A percentile compares a stretch with the other conserved stretches of the same genome.
Evolutionary conservation across 1,140 invertebrate genomes (phyloP).

Genomic region (Drosophila lacteicornis): DNA sequence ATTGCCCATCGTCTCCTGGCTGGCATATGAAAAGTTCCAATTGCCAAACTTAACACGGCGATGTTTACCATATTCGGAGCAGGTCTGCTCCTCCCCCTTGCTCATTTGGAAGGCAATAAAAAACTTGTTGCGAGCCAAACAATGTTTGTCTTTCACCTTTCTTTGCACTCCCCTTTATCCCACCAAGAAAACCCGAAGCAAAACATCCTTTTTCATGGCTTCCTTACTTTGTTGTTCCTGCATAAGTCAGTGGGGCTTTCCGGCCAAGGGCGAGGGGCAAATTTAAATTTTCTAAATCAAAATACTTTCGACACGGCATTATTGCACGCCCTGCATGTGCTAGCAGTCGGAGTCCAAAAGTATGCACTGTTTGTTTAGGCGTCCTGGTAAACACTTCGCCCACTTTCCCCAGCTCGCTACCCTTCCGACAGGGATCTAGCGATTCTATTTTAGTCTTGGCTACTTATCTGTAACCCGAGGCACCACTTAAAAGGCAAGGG

Average conservation of each 20-base stretch:
- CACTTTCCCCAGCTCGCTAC: constrained; percentile 11
- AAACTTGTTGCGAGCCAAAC: constrained; percentile 67
- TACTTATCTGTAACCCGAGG: background rate
- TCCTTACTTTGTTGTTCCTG: constrained; percentile 57
- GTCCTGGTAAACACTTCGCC: constrained; percentile 44
- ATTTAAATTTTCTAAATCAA: constrained; percentile 79
- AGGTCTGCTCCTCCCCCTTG: constrained; percentile 9
- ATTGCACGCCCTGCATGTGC: constrained; percentile 56
- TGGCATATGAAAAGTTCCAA: constrained; percentile 47
- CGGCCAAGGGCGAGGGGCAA: constrained; percentile 16
- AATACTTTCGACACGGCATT: constrained; percentile 69
- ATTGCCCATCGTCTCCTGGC: constrained; percentile 40
- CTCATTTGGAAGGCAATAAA: constrained; percentile 82
- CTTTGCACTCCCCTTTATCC: background rate
- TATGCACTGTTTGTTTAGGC: constrained; percentile 77
- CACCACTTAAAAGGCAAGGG: background rate
- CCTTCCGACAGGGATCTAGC: constrained; percentile 1
- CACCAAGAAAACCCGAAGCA: background rate
- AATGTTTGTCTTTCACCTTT: constrained; percentile 65
- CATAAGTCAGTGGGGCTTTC: constrained; percentile 46
- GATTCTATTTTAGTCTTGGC: background rate
- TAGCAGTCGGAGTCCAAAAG: constrained; percentile 54
- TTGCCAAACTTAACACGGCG: constrained; percentile 47
- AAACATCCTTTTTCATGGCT: constrained; percentile 50
- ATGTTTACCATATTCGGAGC: constrained; percentile 26